Conservation (phyloP, 2,888 invertebrate species). For the Hemaris fuciformis region DNA sequence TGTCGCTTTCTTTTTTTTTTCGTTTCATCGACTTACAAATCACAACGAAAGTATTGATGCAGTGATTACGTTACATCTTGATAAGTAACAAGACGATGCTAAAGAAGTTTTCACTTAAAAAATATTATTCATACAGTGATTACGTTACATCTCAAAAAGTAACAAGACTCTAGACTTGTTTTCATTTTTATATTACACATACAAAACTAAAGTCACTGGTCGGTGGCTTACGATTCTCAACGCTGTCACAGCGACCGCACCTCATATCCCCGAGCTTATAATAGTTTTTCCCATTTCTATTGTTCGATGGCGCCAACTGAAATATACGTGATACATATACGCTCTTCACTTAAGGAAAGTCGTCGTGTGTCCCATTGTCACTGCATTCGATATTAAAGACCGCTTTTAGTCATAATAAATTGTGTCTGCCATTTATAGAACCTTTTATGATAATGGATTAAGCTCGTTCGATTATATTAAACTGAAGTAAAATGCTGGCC, state of each 20-base stretch:
- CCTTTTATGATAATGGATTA: background rate
- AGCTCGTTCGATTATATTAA: too few species aligned
- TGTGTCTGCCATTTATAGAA: background rate
- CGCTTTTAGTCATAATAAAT: background rate
- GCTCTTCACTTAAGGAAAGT: conserved; percentile 20
- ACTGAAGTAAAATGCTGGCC: too few species aligned
- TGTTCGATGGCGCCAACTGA: conserved; percentile 42
- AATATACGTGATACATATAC: conserved; percentile 29
- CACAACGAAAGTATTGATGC: too few species aligned
- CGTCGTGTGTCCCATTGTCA: conserved; percentile 16
- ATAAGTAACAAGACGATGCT: too few species aligned
- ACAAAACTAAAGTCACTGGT: background rate
- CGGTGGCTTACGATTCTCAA: background rate
- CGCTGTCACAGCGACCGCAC: conserved; percentile 21
- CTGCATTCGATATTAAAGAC: background rate
- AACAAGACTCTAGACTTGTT: too few species aligned
- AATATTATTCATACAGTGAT: too few species aligned
- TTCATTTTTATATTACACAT: too few species aligned
- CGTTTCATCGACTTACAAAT: too few species aligned
- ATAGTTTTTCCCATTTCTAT: conserved; percentile 60
- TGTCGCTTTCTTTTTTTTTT: too few species aligned
- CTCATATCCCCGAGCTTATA: conserved; percentile 47
- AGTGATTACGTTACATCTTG: too few species aligned
- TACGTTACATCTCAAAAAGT: too few species aligned
- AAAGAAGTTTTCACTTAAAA: too few species aligned